Evolutionary conservation across 1,140 invertebrate species (phyloP).

Genomic region (Monochamus saltuarius): DNA sequence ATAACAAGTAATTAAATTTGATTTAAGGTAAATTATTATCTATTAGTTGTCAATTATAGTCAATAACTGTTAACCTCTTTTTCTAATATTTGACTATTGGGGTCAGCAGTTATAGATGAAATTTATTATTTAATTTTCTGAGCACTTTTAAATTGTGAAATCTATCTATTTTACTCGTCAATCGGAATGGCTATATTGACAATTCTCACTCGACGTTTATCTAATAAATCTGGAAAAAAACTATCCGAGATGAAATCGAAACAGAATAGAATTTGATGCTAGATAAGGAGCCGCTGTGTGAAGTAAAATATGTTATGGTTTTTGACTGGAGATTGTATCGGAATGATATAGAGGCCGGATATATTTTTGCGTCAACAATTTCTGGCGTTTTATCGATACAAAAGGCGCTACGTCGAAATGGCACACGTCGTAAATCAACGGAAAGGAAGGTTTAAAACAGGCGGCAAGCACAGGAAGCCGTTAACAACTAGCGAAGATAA

Average conservation of each 20-base stretch:
- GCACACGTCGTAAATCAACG: constrained; percentile 22
- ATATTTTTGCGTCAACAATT: constrained; percentile 24
- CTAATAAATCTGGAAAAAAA: not conserved
- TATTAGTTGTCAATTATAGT: too few relatives aligned
- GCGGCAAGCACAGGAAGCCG: constrained; percentile 10
- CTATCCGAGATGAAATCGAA: not conserved
- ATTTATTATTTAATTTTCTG: too few relatives aligned
- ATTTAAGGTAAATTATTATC: too few relatives aligned
- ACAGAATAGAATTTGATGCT: too few relatives aligned
- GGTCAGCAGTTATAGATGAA: too few relatives aligned
- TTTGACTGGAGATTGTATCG: not conserved
- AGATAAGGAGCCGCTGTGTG: too few relatives aligned
- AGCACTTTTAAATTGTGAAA: too few relatives aligned
- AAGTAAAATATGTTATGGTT: too few relatives aligned
- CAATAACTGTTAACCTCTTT: too few relatives aligned
- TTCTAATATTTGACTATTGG: too few relatives aligned
- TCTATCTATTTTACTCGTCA: too few relatives aligned
- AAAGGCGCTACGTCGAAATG: constrained; percentile 11
- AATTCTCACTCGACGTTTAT: not conserved
- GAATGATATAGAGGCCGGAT: constrained; percentile 6
- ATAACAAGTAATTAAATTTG: too few relatives aligned
- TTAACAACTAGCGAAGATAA: constrained; percentile 24
- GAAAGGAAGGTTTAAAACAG: constrained; percentile 19
- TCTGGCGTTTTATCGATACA: constrained; percentile 23
- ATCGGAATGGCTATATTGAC: not conserved